Percentiles rank a stretch among this genome's conserved stretches.
phyloP scores from a whole-genome alignment of 2,888 invertebrate genomes.

The Luperina nickerlii region DNA sequence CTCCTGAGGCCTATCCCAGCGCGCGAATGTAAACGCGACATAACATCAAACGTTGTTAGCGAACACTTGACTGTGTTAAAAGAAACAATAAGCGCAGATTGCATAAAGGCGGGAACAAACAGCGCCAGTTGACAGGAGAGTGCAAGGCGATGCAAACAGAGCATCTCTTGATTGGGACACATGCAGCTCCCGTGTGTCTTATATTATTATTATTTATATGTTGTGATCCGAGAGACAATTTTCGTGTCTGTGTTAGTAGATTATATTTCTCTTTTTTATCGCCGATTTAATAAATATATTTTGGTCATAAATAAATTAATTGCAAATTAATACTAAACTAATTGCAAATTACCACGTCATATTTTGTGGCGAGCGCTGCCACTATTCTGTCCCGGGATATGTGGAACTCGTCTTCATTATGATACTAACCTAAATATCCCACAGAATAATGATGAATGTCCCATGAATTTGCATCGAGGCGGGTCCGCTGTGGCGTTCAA shows the following conservation, averaged over 20 bases:
- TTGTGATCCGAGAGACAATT: background rate
- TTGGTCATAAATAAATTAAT: background rate
- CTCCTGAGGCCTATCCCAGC: background rate
- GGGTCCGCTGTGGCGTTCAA: slow-evolving; percentile 27
- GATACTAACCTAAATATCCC: slow-evolving; percentile 26
- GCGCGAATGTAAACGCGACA: background rate
- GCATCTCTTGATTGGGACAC: slow-evolving; percentile 2
- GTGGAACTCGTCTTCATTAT: slow-evolving; percentile 3
- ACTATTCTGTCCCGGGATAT: slow-evolving; percentile 12
- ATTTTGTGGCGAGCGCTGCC: background rate
- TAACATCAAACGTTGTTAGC: slow-evolving; percentile 9
- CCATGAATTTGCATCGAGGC: slow-evolving; percentile 42
- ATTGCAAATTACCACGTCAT: background rate
- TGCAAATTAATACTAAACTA: background rate
- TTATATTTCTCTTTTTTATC: background rate
- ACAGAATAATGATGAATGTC: slow-evolving; percentile 29
- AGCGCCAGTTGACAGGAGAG: slow-evolving; percentile 8
- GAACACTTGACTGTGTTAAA: slow-evolving; percentile 24
- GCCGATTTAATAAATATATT: background rate
- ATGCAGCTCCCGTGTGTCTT: background rate
- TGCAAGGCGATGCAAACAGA: slow-evolving; percentile 7
- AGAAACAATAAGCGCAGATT: slow-evolving; percentile 43
- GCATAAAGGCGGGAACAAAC: slow-evolving; percentile 43
- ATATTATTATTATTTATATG: background rate
- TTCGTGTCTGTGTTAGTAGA: background rate